phyloP scores from a whole-genome alignment of 2,113 vertebrate genomes.

The Artemisiospiza belli region DNA sequence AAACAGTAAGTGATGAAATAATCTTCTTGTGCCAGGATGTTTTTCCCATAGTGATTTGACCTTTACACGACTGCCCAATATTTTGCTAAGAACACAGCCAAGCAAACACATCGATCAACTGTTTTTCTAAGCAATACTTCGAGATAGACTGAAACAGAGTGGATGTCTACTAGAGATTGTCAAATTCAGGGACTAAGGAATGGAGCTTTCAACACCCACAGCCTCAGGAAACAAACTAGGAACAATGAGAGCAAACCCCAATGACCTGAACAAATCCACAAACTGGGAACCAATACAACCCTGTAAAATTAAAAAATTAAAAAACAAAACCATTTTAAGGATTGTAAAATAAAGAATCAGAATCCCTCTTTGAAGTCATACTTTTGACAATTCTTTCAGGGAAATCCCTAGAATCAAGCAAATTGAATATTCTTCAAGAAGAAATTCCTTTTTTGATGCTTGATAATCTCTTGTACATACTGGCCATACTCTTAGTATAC shows the following conservation, averaged over 20 bases:
- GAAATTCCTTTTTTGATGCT: background rate
- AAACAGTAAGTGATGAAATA: background rate
- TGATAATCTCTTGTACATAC: background rate
- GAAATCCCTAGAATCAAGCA: background rate
- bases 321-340: fast-evolving
- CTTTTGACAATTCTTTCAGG: background rate
- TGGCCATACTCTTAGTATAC: background rate
- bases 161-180: background rate
- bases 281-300: background rate
- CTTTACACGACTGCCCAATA: background rate
- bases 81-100: background rate
- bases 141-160: background rate
- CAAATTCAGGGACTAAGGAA: background rate
- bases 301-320: background rate
- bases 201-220: background rate
- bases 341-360: background rate
- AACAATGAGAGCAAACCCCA: background rate
- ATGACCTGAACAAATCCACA: background rate
- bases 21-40: background rate
- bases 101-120: background rate
- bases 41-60: background rate
- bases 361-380: background rate
- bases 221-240: background rate
- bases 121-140: background rate
- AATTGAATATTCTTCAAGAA: background rate